Base-by-base conservation (phyloP, 2,113 vertebrate species). In the Phycodurus eques region DNA sequence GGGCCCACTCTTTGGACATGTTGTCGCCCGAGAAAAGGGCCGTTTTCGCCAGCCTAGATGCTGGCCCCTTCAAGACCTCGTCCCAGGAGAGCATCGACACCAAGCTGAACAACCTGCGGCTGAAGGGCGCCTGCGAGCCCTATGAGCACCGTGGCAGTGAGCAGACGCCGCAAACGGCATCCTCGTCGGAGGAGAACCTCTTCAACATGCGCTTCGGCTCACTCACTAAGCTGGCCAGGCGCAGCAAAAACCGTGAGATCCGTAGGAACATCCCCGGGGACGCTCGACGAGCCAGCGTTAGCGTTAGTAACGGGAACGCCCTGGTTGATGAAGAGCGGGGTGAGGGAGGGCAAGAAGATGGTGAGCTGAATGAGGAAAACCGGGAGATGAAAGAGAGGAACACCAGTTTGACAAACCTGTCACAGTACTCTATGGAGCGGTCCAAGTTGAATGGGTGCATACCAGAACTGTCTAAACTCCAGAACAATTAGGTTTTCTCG, bases 61-160 rank as follows among this genome's bases (percentile, higher is more conserved):
- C 94, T 0, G 94, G 95, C 12, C 95, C 93, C 60, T 96, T 95
- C 88, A 98, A 96, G 85, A 96, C 97, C 14, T 95, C 96, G 1
- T 98, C 98, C 79, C 97, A 99, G 90, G 98, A 99, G 65, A 98
- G 95, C 91, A 98, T 99, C 77, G 95, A 98, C 89, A 94, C 94
- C 81, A 95, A 95, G 76, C 95, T 97, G 54, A 98, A 97, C 91
- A 98, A 96, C 89, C 91, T 99, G 77, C 93, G 95, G 71, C 92
- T 96, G 35, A 96, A 95, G 83, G 84, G 94, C 0, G 90, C 89
- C 15, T 85, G 86, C 0, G 95, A 96, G 65, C 83, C 91, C 19
- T 95, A 96, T 67, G 93, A 93, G 76, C 94, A 94, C 22, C 93
- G 92, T 17, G 71, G 70, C 8, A 66, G 68, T 0, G 94, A 93